Percentiles rank a stretch among this genome's conserved stretches.
Conservation (phyloP, 2,888 invertebrate species). For the Pollenia amentaria region DNA sequence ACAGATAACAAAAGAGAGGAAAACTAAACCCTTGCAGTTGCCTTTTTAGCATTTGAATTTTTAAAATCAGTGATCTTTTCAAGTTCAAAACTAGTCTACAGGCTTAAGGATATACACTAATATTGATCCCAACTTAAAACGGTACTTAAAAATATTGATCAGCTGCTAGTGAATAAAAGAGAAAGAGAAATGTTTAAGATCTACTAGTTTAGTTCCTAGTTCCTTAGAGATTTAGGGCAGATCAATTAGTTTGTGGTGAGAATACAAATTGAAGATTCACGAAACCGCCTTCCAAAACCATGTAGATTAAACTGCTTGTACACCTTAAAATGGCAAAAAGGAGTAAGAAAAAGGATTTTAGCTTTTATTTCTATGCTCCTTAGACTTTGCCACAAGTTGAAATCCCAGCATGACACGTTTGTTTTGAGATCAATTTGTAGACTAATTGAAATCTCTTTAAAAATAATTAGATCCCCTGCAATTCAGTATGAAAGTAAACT, state of each 20-base stretch:
- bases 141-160: constrained; percentile 60
- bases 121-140: constrained; percentile 47
- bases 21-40: constrained; percentile 69
- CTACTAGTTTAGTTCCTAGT: constrained; percentile 27
- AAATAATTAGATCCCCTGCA: constrained; percentile 79
- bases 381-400: constrained; percentile 45
- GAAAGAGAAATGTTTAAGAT: constrained; percentile 5
- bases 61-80: constrained; percentile 68
- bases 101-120: constrained; percentile 48
- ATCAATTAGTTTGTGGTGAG: constrained; percentile 82
- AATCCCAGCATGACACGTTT: constrained; percentile 75
- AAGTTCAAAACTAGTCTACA: constrained; percentile 49
- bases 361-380: background rate
- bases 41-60: constrained; percentile 73
- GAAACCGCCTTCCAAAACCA: constrained; percentile 63
- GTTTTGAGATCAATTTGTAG: constrained; percentile 83
- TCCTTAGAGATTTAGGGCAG: constrained; percentile 78
- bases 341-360: constrained; percentile 36
- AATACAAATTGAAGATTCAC: constrained; percentile 81
- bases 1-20: background rate
- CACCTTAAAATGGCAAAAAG: constrained; percentile 13
- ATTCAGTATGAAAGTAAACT: constrained; percentile 26
- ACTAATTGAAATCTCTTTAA: constrained; percentile 83
- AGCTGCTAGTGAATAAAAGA: constrained; percentile 13
- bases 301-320: constrained; percentile 10